Base-by-base conservation (phyloP, 1,140 invertebrate genomes). In the Parasteatoda tepidariorum region DNA sequence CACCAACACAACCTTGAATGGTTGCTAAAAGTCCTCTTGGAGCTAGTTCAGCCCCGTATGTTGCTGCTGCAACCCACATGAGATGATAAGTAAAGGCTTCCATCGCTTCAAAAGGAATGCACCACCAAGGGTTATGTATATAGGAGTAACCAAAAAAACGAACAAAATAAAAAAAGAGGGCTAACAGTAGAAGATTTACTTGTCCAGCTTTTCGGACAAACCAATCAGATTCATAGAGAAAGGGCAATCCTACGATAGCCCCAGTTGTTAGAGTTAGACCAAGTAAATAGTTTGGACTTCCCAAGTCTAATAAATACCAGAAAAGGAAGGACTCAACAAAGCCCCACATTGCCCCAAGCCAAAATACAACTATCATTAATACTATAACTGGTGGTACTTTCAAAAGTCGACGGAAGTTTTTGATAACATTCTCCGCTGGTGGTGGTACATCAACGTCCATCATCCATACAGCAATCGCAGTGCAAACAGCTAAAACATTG, bases 251-350 rank as follows among this genome's bases (percentile, higher is more conserved):
- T 6, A 93, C 92, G 0, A 95, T 89, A 30, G 94, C 94, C 13
- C 93, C 94, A 30, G 95, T 93, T 0, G 94, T 94, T 83, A 96
- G 92, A 0, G 94, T 95, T 68, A 96, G 92, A 22, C 95, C 95
- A 92, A 96, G 95, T 30, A 96, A 89, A 9, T 93, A 93, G 83
- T 94, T 92, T 0, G 93, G 93, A 9, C 92, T 93, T 18, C 94
- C 94, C 73, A 96, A 89, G 87, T 95, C 94, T 88, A 95, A 92
- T 9, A 96, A 91, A 79, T 95, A 91, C 94, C 94, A 96, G 88
- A 96, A 96, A 3, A 96, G 89, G 88, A 96, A 97, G 78, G 93
- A 95, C 88, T 96, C 95, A 55, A 95, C 93, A 88, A 94, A 95
- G 7, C 95, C 95, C 94, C 94, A 95, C 13, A 93, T 93, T 0